Conservation (phyloP, 2,888 invertebrate species). For the Orthonevra nobilis region DNA sequence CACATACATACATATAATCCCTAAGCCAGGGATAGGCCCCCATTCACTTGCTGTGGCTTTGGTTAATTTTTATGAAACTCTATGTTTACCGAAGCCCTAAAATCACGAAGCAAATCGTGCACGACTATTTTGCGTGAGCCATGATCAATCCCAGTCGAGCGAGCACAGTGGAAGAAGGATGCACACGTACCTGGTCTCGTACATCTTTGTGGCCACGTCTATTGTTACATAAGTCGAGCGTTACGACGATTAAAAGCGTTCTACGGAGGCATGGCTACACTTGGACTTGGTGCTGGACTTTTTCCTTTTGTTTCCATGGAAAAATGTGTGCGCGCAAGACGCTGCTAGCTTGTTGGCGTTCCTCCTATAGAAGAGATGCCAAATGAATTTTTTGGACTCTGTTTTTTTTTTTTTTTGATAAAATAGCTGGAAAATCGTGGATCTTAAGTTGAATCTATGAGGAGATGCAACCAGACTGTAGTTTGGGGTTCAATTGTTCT, state of each 20-base stretch:
- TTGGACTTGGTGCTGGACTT: conserved; percentile 31
- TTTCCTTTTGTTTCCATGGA: conserved; percentile 64
- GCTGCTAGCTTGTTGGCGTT: conserved; percentile 46
- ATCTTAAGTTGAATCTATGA: conserved; percentile 52
- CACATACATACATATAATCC: too few relatives aligned
- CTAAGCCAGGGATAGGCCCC: too few relatives aligned
- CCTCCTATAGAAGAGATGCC: conserved; percentile 47
- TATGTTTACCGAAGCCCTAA: conserved; percentile 76
- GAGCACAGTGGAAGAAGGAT: conserved; percentile 36
- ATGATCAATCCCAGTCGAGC: conserved; percentile 76
- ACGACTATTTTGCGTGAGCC: conserved; percentile 80
- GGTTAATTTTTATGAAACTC: conserved; percentile 75
- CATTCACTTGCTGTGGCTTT: conserved; percentile 57
- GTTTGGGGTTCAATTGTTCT: conserved; percentile 65
- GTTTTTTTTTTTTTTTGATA: conserved; percentile 10
- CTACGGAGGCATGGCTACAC: neutral
- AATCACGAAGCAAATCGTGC: conserved; percentile 80
- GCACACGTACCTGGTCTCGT: too few relatives aligned
- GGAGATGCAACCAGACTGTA: neutral
- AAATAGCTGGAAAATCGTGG: conserved; percentile 57
- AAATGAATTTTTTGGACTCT: conserved; percentile 36
- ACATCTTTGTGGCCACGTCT: conserved; percentile 36
- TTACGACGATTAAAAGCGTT: conserved; percentile 64
- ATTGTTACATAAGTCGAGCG: conserved; percentile 70
- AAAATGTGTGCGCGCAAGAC: conserved; percentile 53